phyloP scores from a whole-genome alignment of 1,140 invertebrate species.

The Atta colombica region DNA sequence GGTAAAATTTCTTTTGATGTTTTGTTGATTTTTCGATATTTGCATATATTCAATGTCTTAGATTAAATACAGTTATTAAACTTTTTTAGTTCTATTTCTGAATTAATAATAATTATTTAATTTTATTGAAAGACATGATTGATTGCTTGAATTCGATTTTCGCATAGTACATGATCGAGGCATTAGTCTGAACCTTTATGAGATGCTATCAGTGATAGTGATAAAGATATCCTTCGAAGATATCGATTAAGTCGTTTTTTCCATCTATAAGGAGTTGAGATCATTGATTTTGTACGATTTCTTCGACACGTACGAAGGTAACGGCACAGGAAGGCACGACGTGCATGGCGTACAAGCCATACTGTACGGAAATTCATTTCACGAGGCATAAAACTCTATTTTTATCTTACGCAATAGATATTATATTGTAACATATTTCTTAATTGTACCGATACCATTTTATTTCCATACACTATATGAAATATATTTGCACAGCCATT shows the following conservation, averaged over 20 bases:
- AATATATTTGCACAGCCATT: neutral
- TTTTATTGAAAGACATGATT: neutral
- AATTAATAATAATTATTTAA: neutral
- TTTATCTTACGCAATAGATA: conserved; percentile 43
- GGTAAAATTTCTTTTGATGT: neutral
- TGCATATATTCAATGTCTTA: neutral
- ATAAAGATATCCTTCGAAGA: conserved; percentile 41
- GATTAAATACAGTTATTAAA: neutral
- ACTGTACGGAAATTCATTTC: conserved; percentile 53
- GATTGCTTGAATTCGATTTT: neutral
- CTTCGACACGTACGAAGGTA: conserved; percentile 61
- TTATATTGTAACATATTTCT: conserved; percentile 39
- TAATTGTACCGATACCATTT: neutral
- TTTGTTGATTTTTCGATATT: neutral
- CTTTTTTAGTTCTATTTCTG: neutral
- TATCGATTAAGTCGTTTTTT: conserved; percentile 37
- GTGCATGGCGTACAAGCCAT: conserved; percentile 43
- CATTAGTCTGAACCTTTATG: conserved; percentile 15
- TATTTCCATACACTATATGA: neutral
- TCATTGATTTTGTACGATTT: conserved; percentile 39
- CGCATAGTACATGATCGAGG: neutral
- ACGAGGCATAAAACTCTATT: conserved; percentile 20
- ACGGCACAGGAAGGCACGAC: conserved; percentile 53
- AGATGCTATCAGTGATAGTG: conserved; percentile 25
- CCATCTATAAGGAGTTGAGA: conserved; percentile 34